Evolutionary conservation across 2,797 vertebrate genomes (phyloP).

Genomic region (Peromyscus aztecus): DNA sequence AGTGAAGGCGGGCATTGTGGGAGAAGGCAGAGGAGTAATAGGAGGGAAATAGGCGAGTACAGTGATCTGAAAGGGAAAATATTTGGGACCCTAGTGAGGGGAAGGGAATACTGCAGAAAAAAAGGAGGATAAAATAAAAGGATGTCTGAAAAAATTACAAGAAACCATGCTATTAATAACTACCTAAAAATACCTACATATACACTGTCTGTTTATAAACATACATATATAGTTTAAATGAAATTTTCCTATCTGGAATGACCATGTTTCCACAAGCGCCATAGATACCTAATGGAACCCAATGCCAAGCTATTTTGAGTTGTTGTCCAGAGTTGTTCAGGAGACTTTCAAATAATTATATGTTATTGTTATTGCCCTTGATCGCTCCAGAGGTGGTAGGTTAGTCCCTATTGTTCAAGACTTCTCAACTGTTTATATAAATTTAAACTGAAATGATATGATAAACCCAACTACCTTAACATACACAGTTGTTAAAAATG

Average conservation of each 20-base stretch:
- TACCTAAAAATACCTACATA: neutral
- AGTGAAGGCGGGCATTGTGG: neutral
- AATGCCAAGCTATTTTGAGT: neutral
- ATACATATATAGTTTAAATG: neutral
- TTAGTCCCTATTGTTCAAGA: neutral
- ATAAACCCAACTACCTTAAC: neutral
- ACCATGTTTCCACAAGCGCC: neutral
- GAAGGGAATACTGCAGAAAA: neutral
- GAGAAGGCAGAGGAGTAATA: neutral
- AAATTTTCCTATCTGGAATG: neutral
- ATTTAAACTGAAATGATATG: slow-evolving; percentile 18
- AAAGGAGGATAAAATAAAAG: neutral
- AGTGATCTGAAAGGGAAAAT: neutral
- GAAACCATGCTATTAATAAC: neutral
- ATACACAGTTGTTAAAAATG: neutral
- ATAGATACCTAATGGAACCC: neutral
- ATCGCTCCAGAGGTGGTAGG: neutral
- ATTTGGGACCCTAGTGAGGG: neutral
- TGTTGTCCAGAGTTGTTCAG: neutral
- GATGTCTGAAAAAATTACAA: neutral
- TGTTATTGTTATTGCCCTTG: neutral
- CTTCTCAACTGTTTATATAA: slow-evolving; percentile 32
- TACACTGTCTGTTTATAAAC: neutral
- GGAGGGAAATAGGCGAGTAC: neutral
- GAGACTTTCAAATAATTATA: neutral